Percentiles rank a stretch among this genome's conserved stretches.
Evolutionary conservation across 1,140 invertebrate genomes (phyloP).

Genomic region (Drosophila mayri): DNA sequence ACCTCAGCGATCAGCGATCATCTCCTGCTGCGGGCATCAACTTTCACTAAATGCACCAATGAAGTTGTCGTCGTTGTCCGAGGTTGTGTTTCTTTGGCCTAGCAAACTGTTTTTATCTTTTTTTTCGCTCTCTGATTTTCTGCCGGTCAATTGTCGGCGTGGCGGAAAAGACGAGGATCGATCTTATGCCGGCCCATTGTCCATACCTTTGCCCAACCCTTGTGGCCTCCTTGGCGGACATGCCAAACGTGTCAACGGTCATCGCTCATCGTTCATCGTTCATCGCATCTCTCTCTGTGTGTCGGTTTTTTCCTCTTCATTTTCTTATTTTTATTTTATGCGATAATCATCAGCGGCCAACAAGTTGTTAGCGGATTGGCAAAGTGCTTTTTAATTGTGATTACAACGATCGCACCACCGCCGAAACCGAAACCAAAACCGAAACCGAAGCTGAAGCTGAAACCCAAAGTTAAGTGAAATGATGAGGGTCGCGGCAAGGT

Average conservation of each 20-base stretch:
- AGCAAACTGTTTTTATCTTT: slow-evolving; percentile 1
- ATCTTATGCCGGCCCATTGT: slow-evolving; percentile 34
- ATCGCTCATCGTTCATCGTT: slow-evolving; percentile 28
- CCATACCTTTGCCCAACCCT: not conserved
- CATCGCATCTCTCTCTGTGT: slow-evolving; percentile 1
- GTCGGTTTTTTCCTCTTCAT: not conserved
- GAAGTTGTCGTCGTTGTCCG: slow-evolving; percentile 39
- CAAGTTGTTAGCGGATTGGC: slow-evolving; percentile 62
- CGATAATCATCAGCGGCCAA: slow-evolving; percentile 29
- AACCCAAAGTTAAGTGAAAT: slow-evolving; percentile 18
- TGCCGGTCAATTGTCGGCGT: slow-evolving; percentile 6
- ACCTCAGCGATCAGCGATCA: slow-evolving; percentile 41
- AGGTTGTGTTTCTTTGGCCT: slow-evolving; percentile 20
- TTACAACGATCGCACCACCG: slow-evolving; percentile 47
- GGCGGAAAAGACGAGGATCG: slow-evolving; percentile 1
- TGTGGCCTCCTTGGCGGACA: slow-evolving; percentile 1
- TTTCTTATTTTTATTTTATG: not conserved
- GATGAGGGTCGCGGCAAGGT: slow-evolving; percentile 6
- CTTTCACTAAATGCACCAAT: slow-evolving; percentile 56
- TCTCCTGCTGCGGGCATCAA: slow-evolving; percentile 59
- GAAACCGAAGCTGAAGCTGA: slow-evolving; percentile 12
- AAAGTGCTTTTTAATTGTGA: slow-evolving; percentile 80
- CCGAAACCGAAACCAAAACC: slow-evolving; percentile 6
- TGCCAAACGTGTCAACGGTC: slow-evolving; percentile 40
- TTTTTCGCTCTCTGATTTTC: not conserved